Conservation (phyloP, 2,797 vertebrate species). For the Gobio occitaniae region DNA sequence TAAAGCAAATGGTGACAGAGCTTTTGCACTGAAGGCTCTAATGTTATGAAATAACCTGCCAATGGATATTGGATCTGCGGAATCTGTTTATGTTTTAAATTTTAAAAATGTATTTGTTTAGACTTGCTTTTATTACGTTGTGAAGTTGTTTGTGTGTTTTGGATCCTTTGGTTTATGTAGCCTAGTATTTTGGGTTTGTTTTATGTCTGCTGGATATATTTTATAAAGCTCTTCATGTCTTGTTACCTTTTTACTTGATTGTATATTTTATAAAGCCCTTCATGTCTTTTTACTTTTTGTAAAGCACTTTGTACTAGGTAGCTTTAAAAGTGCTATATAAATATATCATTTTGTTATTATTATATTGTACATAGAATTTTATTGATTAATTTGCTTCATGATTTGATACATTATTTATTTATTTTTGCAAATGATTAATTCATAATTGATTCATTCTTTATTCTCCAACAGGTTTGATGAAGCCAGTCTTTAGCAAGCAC, state of each 20-base stretch:
- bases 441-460: neutral
- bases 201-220: neutral
- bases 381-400: neutral
- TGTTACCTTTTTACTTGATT: neutral
- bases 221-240: neutral
- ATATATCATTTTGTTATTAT: neutral
- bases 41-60: no score
- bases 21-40: no score
- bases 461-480: neutral
- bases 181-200: neutral
- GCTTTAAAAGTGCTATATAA: neutral
- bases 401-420: neutral
- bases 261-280: neutral
- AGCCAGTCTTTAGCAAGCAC: neutral
- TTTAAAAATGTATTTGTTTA: neutral
- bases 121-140: neutral
- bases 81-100: neutral
- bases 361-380: neutral
- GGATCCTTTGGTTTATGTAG: neutral
- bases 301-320: neutral
- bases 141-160: neutral
- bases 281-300: neutral
- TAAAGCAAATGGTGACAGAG: neutral
- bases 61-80: neutral
- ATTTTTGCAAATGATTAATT: neutral